Evolutionary conservation across 2,888 invertebrate genomes (phyloP), one percentile per base, ranked within the genome.

Genomic region (Acronicta alni): DNA sequence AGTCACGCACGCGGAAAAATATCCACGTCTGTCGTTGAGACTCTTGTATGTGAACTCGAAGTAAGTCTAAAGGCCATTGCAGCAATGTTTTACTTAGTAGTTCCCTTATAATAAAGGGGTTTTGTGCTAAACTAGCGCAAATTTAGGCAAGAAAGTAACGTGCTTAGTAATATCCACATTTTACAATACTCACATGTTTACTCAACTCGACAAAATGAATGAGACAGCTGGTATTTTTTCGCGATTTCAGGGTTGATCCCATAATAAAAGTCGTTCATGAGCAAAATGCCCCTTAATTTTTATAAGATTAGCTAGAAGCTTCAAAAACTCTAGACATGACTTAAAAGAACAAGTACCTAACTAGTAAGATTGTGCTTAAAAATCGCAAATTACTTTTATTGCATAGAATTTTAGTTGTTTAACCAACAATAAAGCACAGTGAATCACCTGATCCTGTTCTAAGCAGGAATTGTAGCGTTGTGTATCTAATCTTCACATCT

Each of bases 401-500:
- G n/a, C n/a, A n/a, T n/a, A n/a, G n/a, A 26, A 35, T 32, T 16
- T 39, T 30, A 16, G 10, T 46, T 37, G 10, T 46, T 17, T 10
- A 48, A 46, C 32, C 41, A 30, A 32, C 43, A 12, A 80, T 79
- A 77, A 77, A 81, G 77, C 72, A 77, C 78, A 77, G 80, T 81
- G 79, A 81, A 83, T 75, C 81, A 81, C 76, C 76, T 72, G 78
- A 80, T 84, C 81, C 83, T 79, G 83, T 83, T 84, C 82, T 80
- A 79, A 84, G 84, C 86, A 86, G 85, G 87, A 85, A 87, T 84
- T 87, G 87, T 90, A 85, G 72, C 77, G 82, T 85, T 85, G 83
- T 73, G 72, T 84, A 92, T 93, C 91, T 93, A 89, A 92, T 92
- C 93, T 88, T 72, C 59, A 60, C 84, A 91, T 92, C 92, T 89